Evolutionary conservation across 2,113 vertebrate genomes (phyloP), one percentile per base, ranked within the genome.

Genomic region (Tenebrosternarchus preto): DNA sequence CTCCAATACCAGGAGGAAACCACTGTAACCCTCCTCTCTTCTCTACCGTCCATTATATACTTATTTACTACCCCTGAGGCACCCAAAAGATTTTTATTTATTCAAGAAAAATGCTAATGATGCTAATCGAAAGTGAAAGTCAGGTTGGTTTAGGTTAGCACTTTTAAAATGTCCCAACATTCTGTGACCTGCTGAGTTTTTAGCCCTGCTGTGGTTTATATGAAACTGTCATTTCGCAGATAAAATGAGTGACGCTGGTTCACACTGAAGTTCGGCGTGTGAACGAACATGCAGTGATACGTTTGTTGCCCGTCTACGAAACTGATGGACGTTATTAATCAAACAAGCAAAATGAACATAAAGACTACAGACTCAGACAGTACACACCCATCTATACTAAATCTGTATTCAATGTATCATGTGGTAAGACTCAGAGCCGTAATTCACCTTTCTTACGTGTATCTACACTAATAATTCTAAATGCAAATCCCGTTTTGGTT

Each of bases 391-490:
- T 15, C 43, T 50, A 15, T 50, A 66, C 19, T 66, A 66, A 36
- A 33, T 36, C 9, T 63, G n/a, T 60, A 63, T 31, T 17, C 2
- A 63, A 27, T 61, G 61, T 25, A 27, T 11, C 16, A 29, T 1
- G n/a, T 64, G 16, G 6, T 29, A 19, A 33, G 15, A 64, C 27
- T 33, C 7, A 68, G 31, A 68, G 0, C 7, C 20, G 22, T 24
- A 33, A 72, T 27, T 25, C 1, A 12, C 33, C 43, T 27, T 20
- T 69, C 24, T n/a, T 27, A 36, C 61, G 70, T 80, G 61, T 86
- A 86, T 86, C 78, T 81, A 85, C 82, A 82, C 84, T 85, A 61
- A n/a, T 16, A 25, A 46, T 78, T 86, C 68, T 81, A 63, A 66
- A 8, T 82, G 77, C 86, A 86, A 84, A 80, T 64, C 72, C 74